Conservation (phyloP, 2,888 invertebrate genomes). For the Patella pellucida region DNA sequence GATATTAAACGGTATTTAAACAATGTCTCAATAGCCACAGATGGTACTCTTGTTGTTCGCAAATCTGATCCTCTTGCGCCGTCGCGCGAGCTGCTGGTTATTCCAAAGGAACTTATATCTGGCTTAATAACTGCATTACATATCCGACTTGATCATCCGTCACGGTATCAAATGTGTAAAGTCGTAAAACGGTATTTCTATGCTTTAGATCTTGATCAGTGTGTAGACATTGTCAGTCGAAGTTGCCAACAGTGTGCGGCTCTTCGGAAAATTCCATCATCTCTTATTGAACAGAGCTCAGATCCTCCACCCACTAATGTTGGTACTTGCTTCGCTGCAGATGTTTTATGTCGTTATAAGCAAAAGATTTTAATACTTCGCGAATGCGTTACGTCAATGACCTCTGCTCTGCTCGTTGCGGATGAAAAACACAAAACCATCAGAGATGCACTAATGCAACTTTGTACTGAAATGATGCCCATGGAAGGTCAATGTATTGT, state of each 20-base stretch:
- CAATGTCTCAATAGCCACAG: slow-evolving; percentile 20
- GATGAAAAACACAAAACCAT: slow-evolving; percentile 32
- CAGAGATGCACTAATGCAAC: slow-evolving; percentile 25
- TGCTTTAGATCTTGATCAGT: slow-evolving; percentile 39
- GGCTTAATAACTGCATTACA: slow-evolving; percentile 41
- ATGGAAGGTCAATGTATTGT: too few species aligned
- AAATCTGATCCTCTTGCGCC: slow-evolving; percentile 25
- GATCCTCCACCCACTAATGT: not conserved
- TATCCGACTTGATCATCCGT: slow-evolving; percentile 39
- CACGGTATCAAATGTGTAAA: slow-evolving; percentile 21
- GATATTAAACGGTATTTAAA: slow-evolving; percentile 28
- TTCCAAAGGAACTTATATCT: slow-evolving; percentile 37
- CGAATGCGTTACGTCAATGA: slow-evolving; percentile 38
- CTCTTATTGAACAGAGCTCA: not conserved
- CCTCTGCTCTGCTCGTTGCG: slow-evolving; percentile 26
- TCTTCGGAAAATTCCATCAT: slow-evolving; percentile 17
- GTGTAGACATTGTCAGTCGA: slow-evolving; percentile 19
- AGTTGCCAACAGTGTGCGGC: slow-evolving; percentile 30
- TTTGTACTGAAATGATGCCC: slow-evolving; percentile 32
- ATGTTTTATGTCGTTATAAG: slow-evolving; percentile 34
- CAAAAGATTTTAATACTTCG: slow-evolving; percentile 34
- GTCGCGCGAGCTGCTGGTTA: slow-evolving; percentile 35
- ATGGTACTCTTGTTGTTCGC: slow-evolving; percentile 31
- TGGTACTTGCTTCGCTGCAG: slow-evolving; percentile 27
- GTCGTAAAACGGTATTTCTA: slow-evolving; percentile 35